A percentile compares a stretch with the other conserved stretches of the same genome.
Conservation (phyloP, 2,888 invertebrate species). For the Biston stratarius region DNA sequence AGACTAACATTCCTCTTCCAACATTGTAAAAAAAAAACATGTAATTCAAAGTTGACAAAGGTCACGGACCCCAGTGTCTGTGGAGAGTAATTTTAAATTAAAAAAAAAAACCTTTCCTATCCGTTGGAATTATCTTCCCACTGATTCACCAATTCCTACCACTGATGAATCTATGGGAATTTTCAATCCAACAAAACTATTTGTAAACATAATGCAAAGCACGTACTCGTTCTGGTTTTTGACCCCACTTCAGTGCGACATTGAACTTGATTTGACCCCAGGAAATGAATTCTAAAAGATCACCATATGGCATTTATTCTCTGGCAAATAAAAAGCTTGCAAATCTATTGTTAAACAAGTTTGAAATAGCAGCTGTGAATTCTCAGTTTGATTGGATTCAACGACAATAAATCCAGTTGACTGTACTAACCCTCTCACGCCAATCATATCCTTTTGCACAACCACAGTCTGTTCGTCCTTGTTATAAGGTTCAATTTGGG, state of each 20-base stretch:
- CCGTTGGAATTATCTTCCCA: constrained; percentile 19
- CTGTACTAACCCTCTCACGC: too few species aligned
- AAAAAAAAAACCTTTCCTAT: constrained; percentile 4
- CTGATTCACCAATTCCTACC: not conserved
- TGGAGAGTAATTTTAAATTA: too few species aligned
- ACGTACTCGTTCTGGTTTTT: constrained; percentile 7
- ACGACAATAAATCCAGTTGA: too few species aligned
- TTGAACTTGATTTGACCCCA: constrained; percentile 18
- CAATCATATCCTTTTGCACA: too few species aligned
- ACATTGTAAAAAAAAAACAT: too few species aligned
- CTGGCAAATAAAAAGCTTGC: not conserved
- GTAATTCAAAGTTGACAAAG: too few species aligned
- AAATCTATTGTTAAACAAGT: not conserved
- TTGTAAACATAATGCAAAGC: not conserved
- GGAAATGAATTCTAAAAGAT: constrained; percentile 5
- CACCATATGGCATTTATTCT: constrained; percentile 17
- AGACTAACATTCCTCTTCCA: too few species aligned
- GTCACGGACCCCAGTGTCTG: too few species aligned
- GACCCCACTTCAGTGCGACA: constrained; percentile 12
- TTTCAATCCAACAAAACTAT: not conserved
- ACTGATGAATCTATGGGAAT: constrained; percentile 27
- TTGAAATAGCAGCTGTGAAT: not conserved
- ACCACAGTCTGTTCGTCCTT: too few species aligned
- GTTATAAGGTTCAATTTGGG: too few species aligned
- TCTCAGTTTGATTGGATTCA: too few species aligned